Evolutionary conservation across 1,140 invertebrate species (phyloP).

Genomic region (Campoletis sonorensis): DNA sequence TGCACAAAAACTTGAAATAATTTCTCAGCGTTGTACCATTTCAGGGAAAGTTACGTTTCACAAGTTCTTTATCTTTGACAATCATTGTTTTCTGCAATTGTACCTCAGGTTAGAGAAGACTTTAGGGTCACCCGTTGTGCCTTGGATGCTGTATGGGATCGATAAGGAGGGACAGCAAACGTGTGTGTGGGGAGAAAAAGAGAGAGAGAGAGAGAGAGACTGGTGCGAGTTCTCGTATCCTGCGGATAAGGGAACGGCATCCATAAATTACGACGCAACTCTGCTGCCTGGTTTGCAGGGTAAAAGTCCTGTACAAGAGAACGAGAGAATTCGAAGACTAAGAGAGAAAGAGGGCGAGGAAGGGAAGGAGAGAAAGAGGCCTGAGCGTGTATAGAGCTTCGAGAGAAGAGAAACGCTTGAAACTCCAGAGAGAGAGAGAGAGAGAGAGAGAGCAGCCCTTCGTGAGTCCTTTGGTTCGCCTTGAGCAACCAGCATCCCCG

Average conservation of each 20-base stretch:
- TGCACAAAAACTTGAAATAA: too few species aligned
- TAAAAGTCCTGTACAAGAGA: slow-evolving; percentile 76
- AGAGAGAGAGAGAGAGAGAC: slow-evolving; percentile 68
- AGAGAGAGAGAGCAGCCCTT: slow-evolving; percentile 20
- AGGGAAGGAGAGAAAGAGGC: slow-evolving; percentile 26
- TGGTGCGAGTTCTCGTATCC: slow-evolving; percentile 71
- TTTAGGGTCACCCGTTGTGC: slow-evolving; percentile 71
- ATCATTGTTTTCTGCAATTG: not conserved
- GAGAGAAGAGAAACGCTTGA: slow-evolving; percentile 13
- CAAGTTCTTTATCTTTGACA: not conserved
- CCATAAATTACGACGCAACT: slow-evolving; percentile 76
- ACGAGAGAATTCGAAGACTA: slow-evolving; percentile 50
- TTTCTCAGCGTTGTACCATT: not conserved
- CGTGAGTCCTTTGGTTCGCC: slow-evolving; percentile 24
- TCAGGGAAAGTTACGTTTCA: too few species aligned
- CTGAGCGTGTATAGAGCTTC: slow-evolving; percentile 15
- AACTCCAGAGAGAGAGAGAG: not conserved
- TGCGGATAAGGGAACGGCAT: slow-evolving; percentile 76
- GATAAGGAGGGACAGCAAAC: slow-evolving; percentile 74
- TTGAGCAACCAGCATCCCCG: slow-evolving; percentile 36
- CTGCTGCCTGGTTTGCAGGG: slow-evolving; percentile 65
- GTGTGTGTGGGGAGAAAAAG: slow-evolving; percentile 71
- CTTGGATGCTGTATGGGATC: slow-evolving; percentile 70
- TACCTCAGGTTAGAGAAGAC: slow-evolving; percentile 20
- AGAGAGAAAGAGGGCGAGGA: not conserved